Base-by-base conservation (phyloP, 2,113 vertebrate species). In the Scolopax mira region DNA sequence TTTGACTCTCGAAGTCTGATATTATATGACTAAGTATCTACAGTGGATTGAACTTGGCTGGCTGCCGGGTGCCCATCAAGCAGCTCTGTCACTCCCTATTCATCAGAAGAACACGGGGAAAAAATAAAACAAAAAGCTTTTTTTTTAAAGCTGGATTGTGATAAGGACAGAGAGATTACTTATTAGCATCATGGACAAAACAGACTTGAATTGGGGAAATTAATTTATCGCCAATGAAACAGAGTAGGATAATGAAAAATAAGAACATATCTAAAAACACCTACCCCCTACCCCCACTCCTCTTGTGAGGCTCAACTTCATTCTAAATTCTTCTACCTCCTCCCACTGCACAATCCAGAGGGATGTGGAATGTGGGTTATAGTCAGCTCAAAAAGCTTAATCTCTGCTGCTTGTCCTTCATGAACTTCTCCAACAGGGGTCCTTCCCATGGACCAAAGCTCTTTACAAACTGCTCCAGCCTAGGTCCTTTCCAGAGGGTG, bases 71-170 rank as follows among this genome's bases (percentile, higher is more conserved):
- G 23, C 6, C 27, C 37, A 42, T 14, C 12, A 73, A 73, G 18
- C 8, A 44, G n/a, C 4, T 62, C 13, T 64, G 22, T 22, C n/a
- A 25, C 21, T 69, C 27, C 6, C 3, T 60, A 13, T 69, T 73
- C 39, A 61, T 46, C n/a, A 74, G 18, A 3, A 44, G 5, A 7
- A 35, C 15, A 33, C 65, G 1, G 13, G 6, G 5, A 15, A 61
- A 60, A 61, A 65, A 28, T 64, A 7, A 3, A 60, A 37, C 1
- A 42, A 23, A 67, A 62, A 19, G 2, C 14, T n/a, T 5, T 1
- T 6, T 5, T 54, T 54, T 54, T 30, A 54, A 30, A 54, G 28
- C 27, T 54, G 2, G 9, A 25, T 17, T 55, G 6, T 0, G 0
- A 31, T 52, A 77, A 27, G 5, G 9, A 42, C 9, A 22, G 12